Evolutionary conservation across 2,797 vertebrate species (phyloP).

Genomic region (Sebastes taczanowskii): DNA sequence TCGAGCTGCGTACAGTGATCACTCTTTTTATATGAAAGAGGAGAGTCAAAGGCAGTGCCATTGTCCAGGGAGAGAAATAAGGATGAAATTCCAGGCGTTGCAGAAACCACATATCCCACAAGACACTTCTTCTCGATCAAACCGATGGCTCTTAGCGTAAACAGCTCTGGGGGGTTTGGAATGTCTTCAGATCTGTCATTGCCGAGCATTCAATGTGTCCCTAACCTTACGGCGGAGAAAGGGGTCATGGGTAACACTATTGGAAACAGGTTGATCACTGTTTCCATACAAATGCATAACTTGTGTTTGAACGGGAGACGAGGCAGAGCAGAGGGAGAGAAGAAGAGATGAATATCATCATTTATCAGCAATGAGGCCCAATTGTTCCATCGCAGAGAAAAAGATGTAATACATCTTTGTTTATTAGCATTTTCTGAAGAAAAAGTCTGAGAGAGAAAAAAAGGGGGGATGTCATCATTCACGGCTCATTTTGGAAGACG

Average conservation of each 20-base stretch:
- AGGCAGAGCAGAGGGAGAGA: conserved; percentile 1
- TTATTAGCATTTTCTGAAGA: conserved; percentile 51
- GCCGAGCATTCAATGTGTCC: conserved; percentile 52
- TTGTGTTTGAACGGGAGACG: conserved; percentile 17
- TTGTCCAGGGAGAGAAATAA: conserved; percentile 18
- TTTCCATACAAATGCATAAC: conserved; percentile 25
- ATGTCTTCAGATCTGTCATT: conserved; percentile 72
- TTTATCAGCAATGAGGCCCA: conserved; percentile 41
- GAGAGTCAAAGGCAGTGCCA: conserved; percentile 9
- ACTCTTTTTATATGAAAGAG: conserved; percentile 30
- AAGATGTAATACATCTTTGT: conserved; percentile 46
- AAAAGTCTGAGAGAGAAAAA: neutral
- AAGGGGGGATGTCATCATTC: conserved; percentile 43
- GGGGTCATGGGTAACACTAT: conserved; percentile 49
- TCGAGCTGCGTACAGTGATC: conserved; percentile 14
- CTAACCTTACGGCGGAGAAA: conserved; percentile 46
- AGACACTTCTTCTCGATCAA: conserved; percentile 57
- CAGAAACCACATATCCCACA: conserved; percentile 60
- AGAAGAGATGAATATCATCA: conserved; percentile 49
- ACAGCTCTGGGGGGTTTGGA: conserved; percentile 66
- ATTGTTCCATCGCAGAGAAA: conserved; percentile 33
- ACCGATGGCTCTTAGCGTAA: conserved; percentile 44
- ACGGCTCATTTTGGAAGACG: conserved; percentile 57
- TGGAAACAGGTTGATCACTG: conserved; percentile 68
- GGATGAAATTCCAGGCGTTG: conserved; percentile 36